Percentiles rank a stretch among this genome's conserved stretches.
Evolutionary conservation across 2,113 vertebrate species (phyloP).

Genomic region (Rousettus leschenaultii): DNA sequence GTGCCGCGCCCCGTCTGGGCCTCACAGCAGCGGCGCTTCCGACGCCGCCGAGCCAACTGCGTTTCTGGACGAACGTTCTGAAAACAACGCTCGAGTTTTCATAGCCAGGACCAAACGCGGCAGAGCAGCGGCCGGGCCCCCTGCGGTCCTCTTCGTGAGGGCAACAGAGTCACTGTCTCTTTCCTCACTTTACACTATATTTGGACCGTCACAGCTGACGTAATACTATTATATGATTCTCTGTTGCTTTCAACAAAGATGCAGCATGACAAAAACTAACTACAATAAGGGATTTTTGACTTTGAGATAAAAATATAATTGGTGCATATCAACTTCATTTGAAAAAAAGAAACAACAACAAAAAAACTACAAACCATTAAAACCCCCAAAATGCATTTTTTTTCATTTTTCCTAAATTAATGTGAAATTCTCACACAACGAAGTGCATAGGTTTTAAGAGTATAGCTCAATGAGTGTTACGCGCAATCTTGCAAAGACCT

Average conservation of each 20-base stretch:
- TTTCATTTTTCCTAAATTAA: not conserved
- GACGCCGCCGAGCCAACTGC: not conserved
- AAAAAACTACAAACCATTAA: not conserved
- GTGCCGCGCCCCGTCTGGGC: no score
- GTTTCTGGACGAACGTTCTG: not conserved
- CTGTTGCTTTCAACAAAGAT: not conserved
- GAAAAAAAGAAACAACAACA: not conserved
- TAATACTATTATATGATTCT: not conserved
- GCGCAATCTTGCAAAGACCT: not conserved
- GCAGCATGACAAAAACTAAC: not conserved
- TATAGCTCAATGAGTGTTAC: not conserved
- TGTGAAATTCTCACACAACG: not conserved
- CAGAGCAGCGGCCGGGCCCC: not conserved
- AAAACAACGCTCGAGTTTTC: not conserved
- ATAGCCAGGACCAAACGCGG: rapidly evolving
- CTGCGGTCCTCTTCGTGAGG: rapidly evolving
- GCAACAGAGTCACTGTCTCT: no score
- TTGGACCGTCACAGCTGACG: not conserved
- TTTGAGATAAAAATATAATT: not conserved
- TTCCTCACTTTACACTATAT: not conserved
- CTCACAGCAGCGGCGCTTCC: not conserved
- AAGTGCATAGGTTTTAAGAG: not conserved
- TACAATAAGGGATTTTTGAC: not conserved
- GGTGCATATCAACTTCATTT: not conserved
- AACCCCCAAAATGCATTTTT: not conserved